phyloP scores from a whole-genome alignment of 2,113 vertebrate species.

The Platichthys stellatus region DNA sequence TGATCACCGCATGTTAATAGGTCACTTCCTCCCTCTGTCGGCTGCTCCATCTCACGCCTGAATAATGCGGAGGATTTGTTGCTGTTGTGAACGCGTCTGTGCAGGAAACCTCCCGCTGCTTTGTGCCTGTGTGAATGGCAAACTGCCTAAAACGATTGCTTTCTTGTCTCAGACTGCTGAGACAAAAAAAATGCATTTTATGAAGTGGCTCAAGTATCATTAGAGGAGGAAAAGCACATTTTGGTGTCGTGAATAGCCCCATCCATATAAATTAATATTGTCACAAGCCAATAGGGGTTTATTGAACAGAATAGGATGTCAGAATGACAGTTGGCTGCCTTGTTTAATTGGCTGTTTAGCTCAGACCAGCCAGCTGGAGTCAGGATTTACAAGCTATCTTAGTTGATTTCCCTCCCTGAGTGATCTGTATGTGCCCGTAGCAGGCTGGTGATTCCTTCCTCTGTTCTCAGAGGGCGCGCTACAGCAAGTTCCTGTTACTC shows the following conservation, averaged over 20 bases:
- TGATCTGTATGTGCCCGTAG: conserved; percentile 13
- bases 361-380: not conserved
- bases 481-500: conserved; percentile 20
- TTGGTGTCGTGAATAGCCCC: not conserved
- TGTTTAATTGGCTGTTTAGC: not conserved
- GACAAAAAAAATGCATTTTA: not conserved
- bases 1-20: too few species aligned
- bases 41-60: too few species aligned
- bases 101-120: too few species aligned
- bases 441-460: conserved; percentile 3
- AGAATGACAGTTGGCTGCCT: conserved; percentile 16
- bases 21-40: too few species aligned
- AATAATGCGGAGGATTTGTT: too few species aligned
- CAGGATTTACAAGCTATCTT: conserved; percentile 15
- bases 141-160: too few species aligned
- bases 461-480: conserved; percentile 2
- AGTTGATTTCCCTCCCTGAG: conserved; percentile 21
- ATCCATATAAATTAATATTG: not conserved
- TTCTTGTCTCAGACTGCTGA: not conserved
- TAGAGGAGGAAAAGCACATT: not conserved
- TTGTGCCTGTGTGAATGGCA: too few species aligned
- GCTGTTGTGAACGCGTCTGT: too few species aligned
- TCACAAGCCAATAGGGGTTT: not conserved
- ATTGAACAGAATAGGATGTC: conserved; percentile 11
- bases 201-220: not conserved